Evolutionary conservation across 2,113 vertebrate genomes (phyloP).

Genomic region (Ramphastos sulfuratus): DNA sequence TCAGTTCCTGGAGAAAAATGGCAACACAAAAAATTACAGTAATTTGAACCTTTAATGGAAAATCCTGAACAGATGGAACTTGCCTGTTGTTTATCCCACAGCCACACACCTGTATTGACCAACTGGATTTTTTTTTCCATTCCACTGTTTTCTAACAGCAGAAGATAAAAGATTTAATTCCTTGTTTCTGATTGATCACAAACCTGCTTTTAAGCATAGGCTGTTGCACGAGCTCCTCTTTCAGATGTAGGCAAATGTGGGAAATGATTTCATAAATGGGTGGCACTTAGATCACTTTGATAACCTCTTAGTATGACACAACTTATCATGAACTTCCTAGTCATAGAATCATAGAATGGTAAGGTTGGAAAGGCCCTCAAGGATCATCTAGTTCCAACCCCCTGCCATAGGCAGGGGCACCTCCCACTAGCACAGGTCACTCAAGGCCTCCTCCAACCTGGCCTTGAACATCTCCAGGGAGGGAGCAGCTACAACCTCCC

Average conservation of each 20-base stretch:
- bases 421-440: too few species aligned
- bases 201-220: background rate
- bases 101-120: accelerated
- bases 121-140: background rate
- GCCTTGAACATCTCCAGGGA: too few species aligned
- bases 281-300: background rate
- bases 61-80: background rate
- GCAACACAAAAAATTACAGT: background rate
- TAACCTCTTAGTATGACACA: background rate
- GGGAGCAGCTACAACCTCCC: too few species aligned
- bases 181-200: background rate
- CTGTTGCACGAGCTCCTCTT: background rate
- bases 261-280: background rate
- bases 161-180: background rate
- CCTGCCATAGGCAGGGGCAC: too few species aligned
- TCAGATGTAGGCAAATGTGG: background rate
- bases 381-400: too few species aligned
- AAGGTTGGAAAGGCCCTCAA: too few species aligned
- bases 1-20: background rate
- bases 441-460: too few species aligned
- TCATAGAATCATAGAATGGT: too few species aligned
- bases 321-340: background rate
- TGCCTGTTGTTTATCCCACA: background rate
- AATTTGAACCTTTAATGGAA: background rate
- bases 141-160: background rate